Evolutionary conservation across 1,140 invertebrate genomes (phyloP).

Genomic region (Sweltsa coloradensis): DNA sequence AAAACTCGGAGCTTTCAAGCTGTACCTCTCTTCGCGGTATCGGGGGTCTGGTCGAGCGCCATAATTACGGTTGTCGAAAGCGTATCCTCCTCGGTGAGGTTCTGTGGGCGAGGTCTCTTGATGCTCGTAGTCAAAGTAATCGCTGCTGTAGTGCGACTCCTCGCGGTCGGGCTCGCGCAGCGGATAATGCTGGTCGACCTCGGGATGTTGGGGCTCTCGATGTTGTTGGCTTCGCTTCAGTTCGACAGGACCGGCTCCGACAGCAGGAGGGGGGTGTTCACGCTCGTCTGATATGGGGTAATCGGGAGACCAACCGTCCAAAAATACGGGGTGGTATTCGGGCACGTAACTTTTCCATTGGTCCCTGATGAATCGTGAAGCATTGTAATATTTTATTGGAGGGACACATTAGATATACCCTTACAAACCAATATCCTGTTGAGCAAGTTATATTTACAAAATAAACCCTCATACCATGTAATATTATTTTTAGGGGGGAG

Average conservation of each 20-base stretch:
- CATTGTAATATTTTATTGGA: too few relatives aligned
- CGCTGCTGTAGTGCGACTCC: constrained; percentile 41
- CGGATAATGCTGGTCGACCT: constrained; percentile 29
- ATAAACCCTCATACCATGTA: too few relatives aligned
- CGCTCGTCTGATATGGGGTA: constrained; percentile 63
- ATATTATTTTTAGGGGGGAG: too few relatives aligned
- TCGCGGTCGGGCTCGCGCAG: constrained; percentile 29
- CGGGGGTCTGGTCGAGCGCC: constrained; percentile 31
- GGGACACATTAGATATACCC: not conserved
- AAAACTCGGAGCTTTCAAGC: too few relatives aligned
- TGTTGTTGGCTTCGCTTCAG: too few relatives aligned
- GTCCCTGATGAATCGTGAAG: constrained; percentile 53
- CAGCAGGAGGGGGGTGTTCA: constrained; percentile 29
- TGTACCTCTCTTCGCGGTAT: constrained; percentile 32
- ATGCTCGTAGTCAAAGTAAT: constrained; percentile 36
- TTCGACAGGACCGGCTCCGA: constrained; percentile 29
- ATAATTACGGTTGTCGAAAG: constrained; percentile 38
- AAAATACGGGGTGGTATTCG: constrained; percentile 85
- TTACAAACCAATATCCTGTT: not conserved
- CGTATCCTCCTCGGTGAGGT: constrained; percentile 29
- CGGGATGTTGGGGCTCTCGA: too few relatives aligned
- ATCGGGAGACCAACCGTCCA: constrained; percentile 89
- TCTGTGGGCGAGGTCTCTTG: constrained; percentile 30
- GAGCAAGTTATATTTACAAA: not conserved
- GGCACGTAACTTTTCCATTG: constrained; percentile 79